phyloP scores from a whole-genome alignment of 2,797 vertebrate genomes.

The Tinamus major region DNA sequence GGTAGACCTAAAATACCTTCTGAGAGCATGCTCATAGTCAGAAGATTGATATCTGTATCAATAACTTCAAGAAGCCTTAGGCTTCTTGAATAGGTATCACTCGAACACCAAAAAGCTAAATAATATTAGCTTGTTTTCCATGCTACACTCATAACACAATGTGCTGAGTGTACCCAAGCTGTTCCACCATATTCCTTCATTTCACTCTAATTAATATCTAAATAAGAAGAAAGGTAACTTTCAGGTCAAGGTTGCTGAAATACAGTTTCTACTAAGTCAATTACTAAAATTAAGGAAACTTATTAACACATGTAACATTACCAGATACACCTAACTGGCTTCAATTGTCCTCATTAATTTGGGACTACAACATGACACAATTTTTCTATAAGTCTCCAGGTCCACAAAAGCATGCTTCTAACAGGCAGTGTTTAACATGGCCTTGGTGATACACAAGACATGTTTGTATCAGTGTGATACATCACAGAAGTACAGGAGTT shows the following conservation, averaged over 20 bases:
- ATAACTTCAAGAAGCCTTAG: neutral
- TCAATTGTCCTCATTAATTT: neutral
- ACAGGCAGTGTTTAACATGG: neutral
- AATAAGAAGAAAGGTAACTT: neutral
- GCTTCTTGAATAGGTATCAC: neutral
- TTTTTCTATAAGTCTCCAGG: neutral
- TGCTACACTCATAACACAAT: neutral
- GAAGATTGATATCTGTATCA: neutral
- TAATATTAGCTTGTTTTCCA: neutral
- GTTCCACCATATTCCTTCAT: neutral
- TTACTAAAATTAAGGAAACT: constrained; percentile 3
- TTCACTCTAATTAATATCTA: neutral
- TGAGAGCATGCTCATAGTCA: neutral
- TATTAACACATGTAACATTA: neutral
- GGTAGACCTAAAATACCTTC: neutral
- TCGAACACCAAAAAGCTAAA: neutral
- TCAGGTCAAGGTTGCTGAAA: constrained; percentile 30
- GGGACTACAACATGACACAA: neutral
- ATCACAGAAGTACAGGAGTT: neutral
- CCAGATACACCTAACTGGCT: neutral
- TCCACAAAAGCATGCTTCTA: neutral
- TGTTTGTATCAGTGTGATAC: rapidly evolving
- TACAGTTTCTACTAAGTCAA: neutral
- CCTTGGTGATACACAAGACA: neutral
- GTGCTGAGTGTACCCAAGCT: neutral